Evolutionary conservation across 2,113 vertebrate species (phyloP).

Genomic region (Damaliscus lunatus): DNA sequence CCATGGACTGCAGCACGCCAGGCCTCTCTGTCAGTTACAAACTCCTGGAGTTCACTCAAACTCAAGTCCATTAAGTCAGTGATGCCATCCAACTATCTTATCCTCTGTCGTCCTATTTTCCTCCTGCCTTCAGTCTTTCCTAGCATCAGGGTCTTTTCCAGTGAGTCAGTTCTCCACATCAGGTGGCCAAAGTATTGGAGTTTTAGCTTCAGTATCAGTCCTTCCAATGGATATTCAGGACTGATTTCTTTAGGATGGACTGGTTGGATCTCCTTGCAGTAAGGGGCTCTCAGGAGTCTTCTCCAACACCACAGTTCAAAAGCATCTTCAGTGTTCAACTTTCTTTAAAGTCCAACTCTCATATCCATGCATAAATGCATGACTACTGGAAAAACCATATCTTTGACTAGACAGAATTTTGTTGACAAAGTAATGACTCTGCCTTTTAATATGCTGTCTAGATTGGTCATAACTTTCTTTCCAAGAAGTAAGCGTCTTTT

Average conservation of each 20-base stretch:
- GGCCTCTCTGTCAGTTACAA: background rate
- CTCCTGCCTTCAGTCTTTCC: background rate
- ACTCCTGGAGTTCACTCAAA: background rate
- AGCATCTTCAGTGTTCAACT: background rate
- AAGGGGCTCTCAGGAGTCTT: background rate
- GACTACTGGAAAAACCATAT: background rate
- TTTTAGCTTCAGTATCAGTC: background rate
- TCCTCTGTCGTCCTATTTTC: fast-evolving
- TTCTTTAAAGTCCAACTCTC: background rate
- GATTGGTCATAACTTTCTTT: background rate
- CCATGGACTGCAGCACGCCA: background rate
- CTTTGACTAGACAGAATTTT: background rate
- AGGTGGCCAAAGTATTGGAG: background rate
- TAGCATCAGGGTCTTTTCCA: background rate
- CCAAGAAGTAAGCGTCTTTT: background rate
- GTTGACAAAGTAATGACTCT: background rate
- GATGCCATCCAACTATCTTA: background rate
- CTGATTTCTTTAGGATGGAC: background rate
- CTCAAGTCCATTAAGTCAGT: background rate
- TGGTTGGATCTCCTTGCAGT: background rate
- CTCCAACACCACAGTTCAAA: background rate
- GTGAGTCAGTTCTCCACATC: background rate
- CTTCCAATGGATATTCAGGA: background rate
- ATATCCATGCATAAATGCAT: background rate
- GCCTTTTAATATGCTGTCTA: background rate